Evolutionary conservation across 2,888 invertebrate genomes (phyloP).

Genomic region (Tridacna crocea): DNA sequence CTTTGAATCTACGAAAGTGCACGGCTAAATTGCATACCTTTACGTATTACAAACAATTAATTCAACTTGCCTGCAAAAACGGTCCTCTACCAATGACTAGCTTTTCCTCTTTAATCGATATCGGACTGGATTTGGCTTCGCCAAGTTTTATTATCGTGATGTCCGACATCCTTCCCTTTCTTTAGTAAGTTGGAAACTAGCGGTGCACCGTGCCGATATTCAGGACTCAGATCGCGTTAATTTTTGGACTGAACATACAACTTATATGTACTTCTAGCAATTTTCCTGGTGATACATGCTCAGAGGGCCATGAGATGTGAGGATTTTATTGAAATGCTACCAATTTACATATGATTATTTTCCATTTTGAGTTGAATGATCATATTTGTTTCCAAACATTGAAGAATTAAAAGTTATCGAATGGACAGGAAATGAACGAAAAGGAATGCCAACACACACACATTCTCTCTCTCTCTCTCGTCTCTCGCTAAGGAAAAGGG

Average conservation of each 20-base stretch:
- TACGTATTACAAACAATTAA: too few species aligned
- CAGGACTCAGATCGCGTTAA: too few species aligned
- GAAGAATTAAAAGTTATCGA: background rate
- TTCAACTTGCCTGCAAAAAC: conserved; percentile 75
- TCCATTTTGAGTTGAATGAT: background rate
- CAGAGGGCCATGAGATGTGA: too few species aligned
- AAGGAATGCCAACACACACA: too few species aligned
- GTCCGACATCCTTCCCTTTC: conserved; percentile 61
- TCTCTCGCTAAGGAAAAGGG: too few species aligned
- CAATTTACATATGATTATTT: conserved; percentile 17
- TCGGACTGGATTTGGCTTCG: conserved; percentile 64
- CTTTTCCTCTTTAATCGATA: conserved; percentile 70
- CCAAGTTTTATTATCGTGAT: conserved; percentile 69
- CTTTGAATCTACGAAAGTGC: too few species aligned
- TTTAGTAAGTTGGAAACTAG: background rate
- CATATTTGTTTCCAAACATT: background rate
- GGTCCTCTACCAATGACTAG: conserved; percentile 82
- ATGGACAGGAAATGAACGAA: too few species aligned
- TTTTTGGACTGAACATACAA: too few species aligned
- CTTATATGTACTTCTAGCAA: background rate
- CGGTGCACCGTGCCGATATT: background rate
- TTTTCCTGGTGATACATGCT: too few species aligned
- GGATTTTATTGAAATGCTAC: too few species aligned
- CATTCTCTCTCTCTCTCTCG: too few species aligned
- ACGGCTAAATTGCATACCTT: too few species aligned